phyloP scores from a whole-genome alignment of 2,797 vertebrate species.

The Hafferia zeledoni region DNA sequence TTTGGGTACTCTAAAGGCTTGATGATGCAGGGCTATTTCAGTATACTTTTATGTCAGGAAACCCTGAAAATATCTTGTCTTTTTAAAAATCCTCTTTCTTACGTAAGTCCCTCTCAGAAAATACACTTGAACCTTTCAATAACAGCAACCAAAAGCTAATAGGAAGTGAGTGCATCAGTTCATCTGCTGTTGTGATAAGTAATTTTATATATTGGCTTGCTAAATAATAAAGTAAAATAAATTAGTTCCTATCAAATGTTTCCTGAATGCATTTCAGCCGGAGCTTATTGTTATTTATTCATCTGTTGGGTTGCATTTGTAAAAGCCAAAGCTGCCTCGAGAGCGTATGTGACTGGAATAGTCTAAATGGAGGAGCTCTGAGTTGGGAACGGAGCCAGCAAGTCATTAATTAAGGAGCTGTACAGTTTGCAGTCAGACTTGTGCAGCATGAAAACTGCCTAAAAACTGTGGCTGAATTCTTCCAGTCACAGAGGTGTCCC shows the following conservation, averaged over 20 bases:
- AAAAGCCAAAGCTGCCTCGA: conserved; percentile 28
- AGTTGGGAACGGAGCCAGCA: background rate
- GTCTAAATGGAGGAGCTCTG: background rate
- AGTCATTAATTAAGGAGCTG: conserved; percentile 40
- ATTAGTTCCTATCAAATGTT: conserved; percentile 50
- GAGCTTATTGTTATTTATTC: conserved; percentile 70
- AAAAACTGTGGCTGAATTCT: background rate
- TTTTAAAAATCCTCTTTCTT: background rate
- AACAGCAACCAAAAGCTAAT: conserved; percentile 2
- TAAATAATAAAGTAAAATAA: conserved; percentile 69
- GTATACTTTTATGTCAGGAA: background rate
- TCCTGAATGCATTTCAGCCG: conserved; percentile 41
- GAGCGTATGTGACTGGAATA: conserved; percentile 56
- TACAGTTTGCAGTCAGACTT: conserved; percentile 1
- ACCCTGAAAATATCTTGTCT: background rate
- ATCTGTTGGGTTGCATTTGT: conserved; percentile 48
- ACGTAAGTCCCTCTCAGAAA: background rate
- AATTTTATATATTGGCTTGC: conserved; percentile 48
- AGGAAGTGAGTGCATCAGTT: conserved; percentile 32
- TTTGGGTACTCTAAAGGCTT: background rate
- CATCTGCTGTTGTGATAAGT: background rate
- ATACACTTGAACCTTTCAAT: conserved; percentile 13
- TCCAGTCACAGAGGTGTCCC: background rate
- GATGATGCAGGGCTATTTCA: background rate
- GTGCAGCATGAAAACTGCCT: background rate